Evolutionary conservation across 37 sponge, comb jelly and placozoan genomes (phyloP).

Genomic region (Eunapius fragilis): DNA sequence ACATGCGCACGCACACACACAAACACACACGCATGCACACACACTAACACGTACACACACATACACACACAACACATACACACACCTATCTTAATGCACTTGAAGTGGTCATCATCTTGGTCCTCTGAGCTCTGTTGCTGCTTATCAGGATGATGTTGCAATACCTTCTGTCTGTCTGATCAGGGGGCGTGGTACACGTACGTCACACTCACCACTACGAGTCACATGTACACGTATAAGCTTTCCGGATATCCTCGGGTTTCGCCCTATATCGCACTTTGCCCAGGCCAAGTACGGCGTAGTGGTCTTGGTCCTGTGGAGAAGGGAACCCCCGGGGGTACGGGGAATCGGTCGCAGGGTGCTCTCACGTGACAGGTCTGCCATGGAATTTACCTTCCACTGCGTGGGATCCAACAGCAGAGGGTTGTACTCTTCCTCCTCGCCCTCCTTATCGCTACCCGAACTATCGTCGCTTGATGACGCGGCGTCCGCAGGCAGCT

Average conservation of each 20-base stretch:
- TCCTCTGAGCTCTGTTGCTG: constrained; percentile 33
- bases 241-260: constrained; percentile 87
- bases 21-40: too few species aligned
- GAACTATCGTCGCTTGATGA: background rate
- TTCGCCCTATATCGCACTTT: constrained; percentile 73
- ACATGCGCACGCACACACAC: too few species aligned
- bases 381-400: constrained; percentile 79
- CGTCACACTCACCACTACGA: too few species aligned
- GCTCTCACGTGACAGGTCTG: too few species aligned
- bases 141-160: constrained; percentile 96
- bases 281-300: constrained; percentile 85
- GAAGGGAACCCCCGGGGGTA: constrained; percentile 20
- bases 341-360: background rate
- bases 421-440: constrained; percentile 33
- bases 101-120: constrained; percentile 79
- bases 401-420: constrained; percentile 65
- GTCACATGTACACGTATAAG: constrained; percentile 66
- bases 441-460: constrained; percentile 4
- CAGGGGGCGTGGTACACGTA: background rate
- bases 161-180: constrained; percentile 77
- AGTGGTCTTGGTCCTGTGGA: constrained; percentile 93
- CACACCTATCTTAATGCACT: constrained; percentile 87
- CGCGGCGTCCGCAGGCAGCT: background rate
- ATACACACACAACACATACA: too few species aligned
- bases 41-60: too few species aligned